phyloP scores from a whole-genome alignment of 2,797 vertebrate genomes.

The Peromyscus attwateri region DNA sequence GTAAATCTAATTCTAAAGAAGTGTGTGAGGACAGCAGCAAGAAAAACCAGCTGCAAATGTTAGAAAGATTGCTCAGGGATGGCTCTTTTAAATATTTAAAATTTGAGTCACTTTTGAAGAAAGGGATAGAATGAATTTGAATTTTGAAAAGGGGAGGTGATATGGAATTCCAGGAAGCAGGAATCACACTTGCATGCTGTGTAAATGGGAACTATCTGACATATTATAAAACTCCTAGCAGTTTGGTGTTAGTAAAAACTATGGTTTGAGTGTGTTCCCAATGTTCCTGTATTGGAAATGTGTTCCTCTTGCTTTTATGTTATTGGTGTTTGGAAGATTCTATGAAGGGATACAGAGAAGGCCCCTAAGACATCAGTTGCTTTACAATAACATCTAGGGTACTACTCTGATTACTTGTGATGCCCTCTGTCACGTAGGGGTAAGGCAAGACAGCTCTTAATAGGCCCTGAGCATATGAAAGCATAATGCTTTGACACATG shows the following conservation, averaged over 20 bases:
- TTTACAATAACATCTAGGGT: neutral
- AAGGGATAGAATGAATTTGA: neutral
- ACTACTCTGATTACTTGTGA: neutral
- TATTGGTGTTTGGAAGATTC: neutral
- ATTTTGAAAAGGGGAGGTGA: neutral
- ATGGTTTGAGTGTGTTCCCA: neutral
- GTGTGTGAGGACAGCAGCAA: neutral
- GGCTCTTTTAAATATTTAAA: slow-evolving; percentile 7
- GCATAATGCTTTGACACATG: neutral
- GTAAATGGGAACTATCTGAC: neutral
- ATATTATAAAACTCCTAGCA: neutral
- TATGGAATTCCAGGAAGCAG: neutral
- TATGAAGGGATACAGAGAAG: neutral
- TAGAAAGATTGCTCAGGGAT: neutral
- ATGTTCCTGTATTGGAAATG: neutral
- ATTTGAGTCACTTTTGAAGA: slow-evolving; percentile 40
- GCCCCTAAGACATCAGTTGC: neutral
- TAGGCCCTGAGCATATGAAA: neutral
- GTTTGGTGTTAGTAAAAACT: neutral
- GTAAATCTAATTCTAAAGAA: neutral
- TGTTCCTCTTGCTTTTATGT: no score
- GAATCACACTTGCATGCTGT: neutral
- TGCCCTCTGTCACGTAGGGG: neutral
- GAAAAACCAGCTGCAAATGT: neutral
- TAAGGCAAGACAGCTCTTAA: neutral